Evolutionary conservation across 2,113 vertebrate genomes (phyloP), one percentile per base, ranked within the genome.

Genomic region (Rhinogobius similis): DNA sequence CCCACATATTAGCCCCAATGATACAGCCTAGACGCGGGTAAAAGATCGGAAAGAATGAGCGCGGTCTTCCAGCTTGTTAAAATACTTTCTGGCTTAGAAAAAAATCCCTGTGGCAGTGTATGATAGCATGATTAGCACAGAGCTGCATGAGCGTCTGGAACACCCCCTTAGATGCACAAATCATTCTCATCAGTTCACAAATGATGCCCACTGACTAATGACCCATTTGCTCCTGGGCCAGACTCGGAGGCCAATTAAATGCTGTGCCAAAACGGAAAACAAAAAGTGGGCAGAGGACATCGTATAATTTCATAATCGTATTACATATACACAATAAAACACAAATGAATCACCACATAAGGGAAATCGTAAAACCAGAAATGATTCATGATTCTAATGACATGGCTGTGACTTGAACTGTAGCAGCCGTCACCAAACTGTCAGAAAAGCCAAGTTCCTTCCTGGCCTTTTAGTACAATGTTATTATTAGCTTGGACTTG

Each of bases 11-110:
- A 72, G 65, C 64, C 23, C 0, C 29, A 68, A 76, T 61, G 75
- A 79, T 79, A 79, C 29, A 59, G 52, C 56, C 26, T 66, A 68
- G 78, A 83, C 43, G 75, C 55, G 67, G 59, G 73, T 72, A 46
- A 81, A 76, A 76, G 61, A 79, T 81, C 36, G 80, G 79, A 88
- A 87, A 86, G 82, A 81, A 72, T 76, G 76, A 85, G 67, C 1
- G 14, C 41, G 68, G 75, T 79, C 76, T 80, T 75, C 56, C 73
- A 82, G 82, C 78, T 79, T 85, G 79, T 89, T 86, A 83, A 89
- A 88, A 82, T 82, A 76, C 62, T 78, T 79, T 70, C 24, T 76
- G 68, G 78, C 58, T 70, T 8, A 72, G 68, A 65, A 65, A 77
- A 67, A 73, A 65, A 64, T 55, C 52, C 72, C 83, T 38, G 71